Conservation (phyloP, 2,797 vertebrate species). For the Tadarida brasiliensis region DNA sequence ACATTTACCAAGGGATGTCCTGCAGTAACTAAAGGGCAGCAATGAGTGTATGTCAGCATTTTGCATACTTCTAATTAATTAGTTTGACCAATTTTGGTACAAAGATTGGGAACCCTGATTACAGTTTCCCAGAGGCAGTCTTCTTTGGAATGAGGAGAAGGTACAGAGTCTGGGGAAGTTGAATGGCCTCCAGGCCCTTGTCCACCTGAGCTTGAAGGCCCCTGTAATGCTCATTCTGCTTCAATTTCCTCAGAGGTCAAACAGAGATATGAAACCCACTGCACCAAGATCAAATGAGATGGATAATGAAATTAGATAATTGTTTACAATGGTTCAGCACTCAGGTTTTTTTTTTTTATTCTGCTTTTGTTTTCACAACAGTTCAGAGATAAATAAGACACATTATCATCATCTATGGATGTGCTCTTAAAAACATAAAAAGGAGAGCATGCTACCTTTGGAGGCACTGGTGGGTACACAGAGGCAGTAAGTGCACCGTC, state of each 20-base stretch:
- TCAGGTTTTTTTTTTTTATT: neutral
- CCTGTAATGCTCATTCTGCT: neutral
- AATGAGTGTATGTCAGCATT: neutral
- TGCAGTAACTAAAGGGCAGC: neutral
- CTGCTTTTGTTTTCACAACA: neutral
- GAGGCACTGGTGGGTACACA: neutral
- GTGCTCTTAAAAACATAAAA: neutral
- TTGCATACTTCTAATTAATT: neutral
- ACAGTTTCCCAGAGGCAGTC: neutral
- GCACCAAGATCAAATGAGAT: neutral
- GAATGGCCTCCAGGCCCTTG: neutral
- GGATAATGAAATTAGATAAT: neutral
- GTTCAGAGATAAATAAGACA: neutral
- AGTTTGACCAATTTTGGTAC: neutral
- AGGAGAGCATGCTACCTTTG: neutral
- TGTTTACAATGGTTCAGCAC: neutral
- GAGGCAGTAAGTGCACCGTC: neutral
- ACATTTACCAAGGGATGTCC: neutral
- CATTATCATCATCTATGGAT: neutral
- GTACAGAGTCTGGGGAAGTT: neutral
- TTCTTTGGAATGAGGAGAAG: neutral
- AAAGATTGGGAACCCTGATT: neutral
- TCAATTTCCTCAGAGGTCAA: neutral
- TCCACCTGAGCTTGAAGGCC: neutral
- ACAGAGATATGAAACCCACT: neutral